These are phyloP conservation scores for Coronaproctus castanopsis DNA, from an alignment of 2,888 invertebrate species.

Conservation along the genomic window DNA sequence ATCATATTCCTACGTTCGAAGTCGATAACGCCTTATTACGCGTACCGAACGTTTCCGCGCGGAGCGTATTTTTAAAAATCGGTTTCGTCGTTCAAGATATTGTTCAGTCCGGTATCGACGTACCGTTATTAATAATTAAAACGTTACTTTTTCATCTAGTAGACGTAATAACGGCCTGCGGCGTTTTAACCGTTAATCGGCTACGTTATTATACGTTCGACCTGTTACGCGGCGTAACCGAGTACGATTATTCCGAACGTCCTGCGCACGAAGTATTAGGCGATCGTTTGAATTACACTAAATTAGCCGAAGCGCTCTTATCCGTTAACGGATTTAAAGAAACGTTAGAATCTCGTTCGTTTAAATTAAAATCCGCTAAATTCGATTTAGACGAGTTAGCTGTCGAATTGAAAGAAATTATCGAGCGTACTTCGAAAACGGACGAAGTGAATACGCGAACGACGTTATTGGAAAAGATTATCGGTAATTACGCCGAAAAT, in stretches of 20 bases:
- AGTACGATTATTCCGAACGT: neutral
- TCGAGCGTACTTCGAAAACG: too few relatives aligned
- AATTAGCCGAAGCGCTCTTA: neutral
- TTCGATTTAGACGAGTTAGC: neutral
- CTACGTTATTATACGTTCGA: neutral
- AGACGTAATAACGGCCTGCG: neutral
- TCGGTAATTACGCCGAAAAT: neutral
- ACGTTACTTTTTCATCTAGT: neutral
- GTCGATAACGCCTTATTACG: neutral
- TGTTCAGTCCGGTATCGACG: neutral
- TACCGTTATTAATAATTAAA: neutral
- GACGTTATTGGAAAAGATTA: neutral
- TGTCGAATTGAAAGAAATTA: neutral
- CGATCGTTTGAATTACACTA: neutral
- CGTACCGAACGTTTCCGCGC: neutral
- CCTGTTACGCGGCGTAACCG: neutral
- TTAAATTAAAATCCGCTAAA: neutral
- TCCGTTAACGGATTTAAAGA: neutral
- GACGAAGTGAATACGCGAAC: too few relatives aligned
- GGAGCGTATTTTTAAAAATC: neutral
- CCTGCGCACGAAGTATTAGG: neutral
- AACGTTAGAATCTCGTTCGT: neutral
- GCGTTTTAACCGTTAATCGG: neutral
- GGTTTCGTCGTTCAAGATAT: neutral
- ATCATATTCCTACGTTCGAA: neutral